Base-by-base conservation (phyloP, 2,888 invertebrate genomes). In the Lordiphosa fenestrarum region DNA sequence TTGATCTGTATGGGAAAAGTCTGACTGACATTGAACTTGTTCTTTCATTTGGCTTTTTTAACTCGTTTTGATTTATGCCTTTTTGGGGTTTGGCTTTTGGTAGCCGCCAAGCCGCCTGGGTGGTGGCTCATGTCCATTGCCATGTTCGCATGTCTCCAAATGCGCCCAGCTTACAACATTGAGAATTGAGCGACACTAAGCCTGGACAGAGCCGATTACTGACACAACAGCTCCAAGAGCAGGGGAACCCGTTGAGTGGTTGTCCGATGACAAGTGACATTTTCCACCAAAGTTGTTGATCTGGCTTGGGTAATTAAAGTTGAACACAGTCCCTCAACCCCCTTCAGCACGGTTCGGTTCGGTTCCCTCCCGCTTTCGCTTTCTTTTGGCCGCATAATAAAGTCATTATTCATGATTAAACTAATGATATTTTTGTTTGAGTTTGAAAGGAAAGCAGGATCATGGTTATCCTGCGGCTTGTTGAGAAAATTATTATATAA, bases 171-270 rank as follows among this genome's bases (percentile, higher is more conserved):
- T 83, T 85, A 81, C 72, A 74, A 80, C 72, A 58, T 69, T 64
- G 80, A 72, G 72, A 64, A 70, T 66, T 80, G 84, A 82, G 70
- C 77, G 85, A 85, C 81, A 80, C 55, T 82, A 83, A 85, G 74
- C 85, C 77, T 71, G 54, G 63, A 51, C 75, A 74, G 82, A 80
- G 65, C 80, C 80, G 80, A 78, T 80, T 84, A 82, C 61, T 71
- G 77, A 66, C 84, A 62, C 55, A 47, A 37, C 46, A 41, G 48
- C 39, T 41, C 40, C 39, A 12, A 30, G 30, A 39, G 15, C 15
- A 38, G 15, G 9, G 10, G 13, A 38, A 9, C 19, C 13, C 5
- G 25, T 25, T 30, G 30, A 42, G 42, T 42, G 42, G 42, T 19
- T 15, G 25, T 25, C 25, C 6, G 25, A 7, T 25, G 25, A 25